Evolutionary conservation across 2,797 vertebrate genomes (phyloP).

Genomic region (Discoglossus pictus): DNA sequence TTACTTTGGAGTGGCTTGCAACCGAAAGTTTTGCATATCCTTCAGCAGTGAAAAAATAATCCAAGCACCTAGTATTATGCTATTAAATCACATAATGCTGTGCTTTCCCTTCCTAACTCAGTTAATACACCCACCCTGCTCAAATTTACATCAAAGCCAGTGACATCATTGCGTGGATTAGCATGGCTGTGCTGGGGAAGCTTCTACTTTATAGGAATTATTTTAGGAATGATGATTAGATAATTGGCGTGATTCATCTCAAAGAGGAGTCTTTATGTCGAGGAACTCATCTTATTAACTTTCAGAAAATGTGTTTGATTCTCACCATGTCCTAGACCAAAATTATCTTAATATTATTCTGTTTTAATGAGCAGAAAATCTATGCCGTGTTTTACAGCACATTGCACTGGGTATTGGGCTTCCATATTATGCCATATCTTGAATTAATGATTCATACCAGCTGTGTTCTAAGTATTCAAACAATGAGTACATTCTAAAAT

Average conservation of each 20-base stretch:
- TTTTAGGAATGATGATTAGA: constrained; percentile 29
- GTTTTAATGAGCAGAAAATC: not conserved
- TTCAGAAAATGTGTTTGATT: not conserved
- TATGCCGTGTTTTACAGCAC: not conserved
- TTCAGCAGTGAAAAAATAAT: too few species aligned
- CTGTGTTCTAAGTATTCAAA: constrained; percentile 66
- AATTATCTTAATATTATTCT: not conserved
- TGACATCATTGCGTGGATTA: constrained; percentile 36
- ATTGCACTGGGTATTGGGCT: constrained; percentile 43
- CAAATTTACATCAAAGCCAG: constrained; percentile 30
- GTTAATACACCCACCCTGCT: constrained; percentile 28
- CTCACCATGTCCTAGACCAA: not conserved
- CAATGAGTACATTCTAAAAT: constrained; percentile 68
- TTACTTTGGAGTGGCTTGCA: too few species aligned
- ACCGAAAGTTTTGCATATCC: too few species aligned
- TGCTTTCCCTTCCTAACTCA: constrained; percentile 7
- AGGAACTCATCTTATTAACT: not conserved
- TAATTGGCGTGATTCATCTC: constrained; percentile 36
- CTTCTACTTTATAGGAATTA: constrained; percentile 28
- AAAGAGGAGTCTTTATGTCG: not conserved
- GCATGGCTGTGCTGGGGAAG: constrained; percentile 15
- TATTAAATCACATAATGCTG: constrained; percentile 2
- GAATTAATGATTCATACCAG: constrained; percentile 67
- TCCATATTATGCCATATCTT: constrained; percentile 56
- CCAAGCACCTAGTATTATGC: not conserved